phyloP scores from a whole-genome alignment of 2,113 vertebrate species.

The Peromyscus polionotus region DNA sequence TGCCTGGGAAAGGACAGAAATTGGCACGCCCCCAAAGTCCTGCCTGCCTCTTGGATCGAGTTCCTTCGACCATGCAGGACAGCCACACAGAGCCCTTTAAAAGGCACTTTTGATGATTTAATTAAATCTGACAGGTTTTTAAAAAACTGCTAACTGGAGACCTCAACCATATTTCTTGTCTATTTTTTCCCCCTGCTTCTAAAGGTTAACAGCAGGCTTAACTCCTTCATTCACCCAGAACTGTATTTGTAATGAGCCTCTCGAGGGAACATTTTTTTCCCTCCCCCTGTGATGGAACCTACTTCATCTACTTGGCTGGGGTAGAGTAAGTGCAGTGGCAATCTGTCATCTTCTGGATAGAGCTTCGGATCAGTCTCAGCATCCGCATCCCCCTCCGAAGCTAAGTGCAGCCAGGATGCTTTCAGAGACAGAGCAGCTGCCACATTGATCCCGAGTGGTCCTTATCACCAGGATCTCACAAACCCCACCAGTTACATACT shows the following conservation, averaged over 20 bases:
- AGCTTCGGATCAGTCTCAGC: constrained; percentile 54
- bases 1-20: constrained; percentile 77
- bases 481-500: not conserved
- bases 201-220: constrained; percentile 78
- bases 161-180: constrained; percentile 73
- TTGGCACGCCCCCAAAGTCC: constrained; percentile 78
- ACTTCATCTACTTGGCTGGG: constrained; percentile 57
- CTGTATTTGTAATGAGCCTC: not conserved
- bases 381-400: constrained; percentile 47
- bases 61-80: constrained; percentile 67
- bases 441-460: constrained; percentile 57
- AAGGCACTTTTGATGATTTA: constrained; percentile 79
- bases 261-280: not conserved
- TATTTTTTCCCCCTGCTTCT: constrained; percentile 55
- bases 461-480: constrained; percentile 65
- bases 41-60: constrained; percentile 79
- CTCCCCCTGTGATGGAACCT: constrained; percentile 13
- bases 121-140: constrained; percentile 84
- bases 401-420: constrained; percentile 59
- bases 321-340: constrained; percentile 26
- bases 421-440: constrained; percentile 63
- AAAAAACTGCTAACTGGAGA: constrained; percentile 66
- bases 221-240: constrained; percentile 28
- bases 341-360: constrained; percentile 71
- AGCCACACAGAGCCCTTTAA: constrained; percentile 79